Conservation (phyloP, 2,797 vertebrate species). For the Melanogrammus aeglefinus region DNA sequence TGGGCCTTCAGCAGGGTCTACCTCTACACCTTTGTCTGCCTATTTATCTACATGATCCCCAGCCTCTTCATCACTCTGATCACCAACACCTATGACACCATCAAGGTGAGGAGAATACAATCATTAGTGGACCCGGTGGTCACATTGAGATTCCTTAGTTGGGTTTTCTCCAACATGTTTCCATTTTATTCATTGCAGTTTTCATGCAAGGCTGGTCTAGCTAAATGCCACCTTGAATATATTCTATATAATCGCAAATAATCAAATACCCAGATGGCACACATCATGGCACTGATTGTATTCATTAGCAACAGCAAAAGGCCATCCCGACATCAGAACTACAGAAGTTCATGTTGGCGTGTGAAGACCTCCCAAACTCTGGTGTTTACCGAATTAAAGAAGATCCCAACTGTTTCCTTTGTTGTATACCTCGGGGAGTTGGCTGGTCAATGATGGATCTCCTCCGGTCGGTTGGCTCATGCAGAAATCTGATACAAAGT, state of each 20-base stretch:
- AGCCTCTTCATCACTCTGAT: constrained; percentile 81
- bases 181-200: no score
- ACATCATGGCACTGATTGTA: not conserved
- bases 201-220: not conserved
- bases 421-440: constrained; percentile 67
- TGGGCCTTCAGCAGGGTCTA: constrained; percentile 93
- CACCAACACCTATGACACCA: constrained; percentile 92
- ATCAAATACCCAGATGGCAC: not conserved
- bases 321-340: constrained; percentile 84
- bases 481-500: not conserved
- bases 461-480: not conserved
- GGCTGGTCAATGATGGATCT: not conserved
- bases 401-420: constrained; percentile 52
- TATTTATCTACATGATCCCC: constrained; percentile 79
- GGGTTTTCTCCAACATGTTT: not conserved
- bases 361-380: constrained; percentile 86
- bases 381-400: constrained; percentile 82
- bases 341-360: constrained; percentile 81
- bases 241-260: not conserved
- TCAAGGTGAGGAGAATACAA: constrained; percentile 78
- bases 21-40: constrained; percentile 75
- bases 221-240: not conserved
- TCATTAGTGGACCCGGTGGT: no score
- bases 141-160: not conserved
- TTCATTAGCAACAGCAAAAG: constrained; percentile 84